Conservation (phyloP, 2,113 vertebrate species). For the Apodemus speciosus region DNA sequence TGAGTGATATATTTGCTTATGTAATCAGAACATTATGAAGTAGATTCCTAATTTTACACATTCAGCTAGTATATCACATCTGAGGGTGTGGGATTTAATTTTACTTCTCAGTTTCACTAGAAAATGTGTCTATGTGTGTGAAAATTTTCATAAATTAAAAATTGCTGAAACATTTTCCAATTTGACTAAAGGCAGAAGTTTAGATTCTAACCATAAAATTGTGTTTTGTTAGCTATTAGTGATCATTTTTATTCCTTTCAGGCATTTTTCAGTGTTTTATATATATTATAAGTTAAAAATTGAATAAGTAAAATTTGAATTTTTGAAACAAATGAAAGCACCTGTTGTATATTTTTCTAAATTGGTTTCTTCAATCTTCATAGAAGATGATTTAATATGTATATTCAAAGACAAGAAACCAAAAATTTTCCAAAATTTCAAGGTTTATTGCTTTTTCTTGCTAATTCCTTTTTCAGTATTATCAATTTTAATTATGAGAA, state of each 20-base stretch:
- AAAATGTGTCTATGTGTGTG: slow-evolving; percentile 47
- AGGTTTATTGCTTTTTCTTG: background rate
- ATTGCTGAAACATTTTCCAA: slow-evolving; percentile 56
- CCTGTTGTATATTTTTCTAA: background rate
- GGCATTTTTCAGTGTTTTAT: slow-evolving; percentile 32
- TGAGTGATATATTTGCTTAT: slow-evolving; percentile 9
- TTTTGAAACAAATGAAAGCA: background rate
- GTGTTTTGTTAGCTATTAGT: slow-evolving; percentile 53
- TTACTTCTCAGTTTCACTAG: slow-evolving; percentile 59
- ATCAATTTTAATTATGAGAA: background rate
- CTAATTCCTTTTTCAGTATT: background rate
- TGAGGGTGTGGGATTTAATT: slow-evolving; percentile 48
- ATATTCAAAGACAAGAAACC: background rate
- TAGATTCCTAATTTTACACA: slow-evolving; percentile 33
- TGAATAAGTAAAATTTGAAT: background rate
- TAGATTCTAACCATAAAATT: slow-evolving; percentile 55
- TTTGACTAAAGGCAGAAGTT: background rate
- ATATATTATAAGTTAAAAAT: slow-evolving; percentile 14
- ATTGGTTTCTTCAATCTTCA: background rate
- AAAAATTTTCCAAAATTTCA: background rate
- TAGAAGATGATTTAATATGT: background rate
- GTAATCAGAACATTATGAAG: background rate
- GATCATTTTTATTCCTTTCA: slow-evolving; percentile 25
- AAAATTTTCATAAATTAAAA: slow-evolving; percentile 43
- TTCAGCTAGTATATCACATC: slow-evolving; percentile 13